These are phyloP conservation scores for Dysidea cf. avara DNA, from an alignment of 37 sponge, comb jelly and placozoan species.

Conservation along the genomic window DNA sequence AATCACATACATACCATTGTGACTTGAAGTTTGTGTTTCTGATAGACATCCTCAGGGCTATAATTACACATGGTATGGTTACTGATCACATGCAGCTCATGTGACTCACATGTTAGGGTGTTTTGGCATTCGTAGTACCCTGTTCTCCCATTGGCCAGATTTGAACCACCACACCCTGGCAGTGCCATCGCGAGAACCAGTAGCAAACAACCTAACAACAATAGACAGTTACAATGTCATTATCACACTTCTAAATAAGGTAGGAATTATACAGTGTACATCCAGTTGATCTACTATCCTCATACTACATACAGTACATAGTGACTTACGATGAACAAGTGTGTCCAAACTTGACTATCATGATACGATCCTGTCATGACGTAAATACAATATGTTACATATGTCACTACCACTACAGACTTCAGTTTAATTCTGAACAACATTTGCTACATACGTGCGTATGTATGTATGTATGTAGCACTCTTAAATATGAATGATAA, in stretches of 20 bases:
- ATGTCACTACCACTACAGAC: not conserved
- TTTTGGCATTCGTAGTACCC: constrained; percentile 21
- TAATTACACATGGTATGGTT: too few species aligned
- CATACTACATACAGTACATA: too few species aligned
- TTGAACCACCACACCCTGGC: constrained; percentile 57
- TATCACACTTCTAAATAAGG: too few species aligned
- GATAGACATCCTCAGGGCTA: not conserved
- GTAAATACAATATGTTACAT: not conserved
- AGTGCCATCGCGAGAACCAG: constrained; percentile 72
- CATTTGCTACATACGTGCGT: too few species aligned
- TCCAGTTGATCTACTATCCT: too few species aligned
- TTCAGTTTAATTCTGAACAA: too few species aligned
- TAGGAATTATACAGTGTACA: too few species aligned
- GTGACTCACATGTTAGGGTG: too few species aligned
- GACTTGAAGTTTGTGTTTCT: constrained; percentile 35
- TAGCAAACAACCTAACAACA: constrained; percentile 78
- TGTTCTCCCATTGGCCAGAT: constrained; percentile 41
- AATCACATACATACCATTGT: constrained; percentile 47
- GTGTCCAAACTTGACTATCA: constrained; percentile 59
- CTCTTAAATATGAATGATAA: too few species aligned
- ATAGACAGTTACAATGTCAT: too few species aligned
- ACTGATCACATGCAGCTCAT: too few species aligned
- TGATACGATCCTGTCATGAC: constrained; percentile 38
- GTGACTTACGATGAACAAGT: constrained; percentile 22
- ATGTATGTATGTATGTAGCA: too few species aligned